Percentiles rank a stretch among this genome's conserved stretches.
Evolutionary conservation across 2,113 vertebrate species (phyloP).

Genomic region (Symphodus melops): DNA sequence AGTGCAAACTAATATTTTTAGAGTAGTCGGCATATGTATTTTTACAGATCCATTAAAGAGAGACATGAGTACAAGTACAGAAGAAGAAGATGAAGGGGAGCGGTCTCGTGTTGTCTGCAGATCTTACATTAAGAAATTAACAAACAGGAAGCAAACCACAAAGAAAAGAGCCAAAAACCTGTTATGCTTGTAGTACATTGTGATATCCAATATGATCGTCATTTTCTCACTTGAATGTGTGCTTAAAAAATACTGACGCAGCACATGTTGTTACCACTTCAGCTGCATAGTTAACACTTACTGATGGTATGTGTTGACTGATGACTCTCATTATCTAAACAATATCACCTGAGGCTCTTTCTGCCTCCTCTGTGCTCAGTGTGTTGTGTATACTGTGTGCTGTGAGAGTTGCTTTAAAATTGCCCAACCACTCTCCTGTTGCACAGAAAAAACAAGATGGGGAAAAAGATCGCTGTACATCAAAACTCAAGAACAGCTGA

Average conservation of each 20-base stretch:
- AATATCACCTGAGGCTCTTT: slow-evolving; percentile 1
- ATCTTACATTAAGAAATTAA: neutral
- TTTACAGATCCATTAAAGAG: slow-evolving; percentile 11
- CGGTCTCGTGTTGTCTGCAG: neutral
- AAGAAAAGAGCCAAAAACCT: neutral
- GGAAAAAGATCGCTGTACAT: slow-evolving; percentile 28
- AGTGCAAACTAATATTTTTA: slow-evolving; percentile 4
- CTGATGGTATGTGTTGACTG: slow-evolving; percentile 15
- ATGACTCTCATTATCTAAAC: slow-evolving; percentile 31
- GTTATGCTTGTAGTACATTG: neutral
- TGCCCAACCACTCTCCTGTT: slow-evolving; percentile 21
- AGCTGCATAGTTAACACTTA: neutral
- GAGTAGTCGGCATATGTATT: neutral
- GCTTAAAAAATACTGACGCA: neutral
- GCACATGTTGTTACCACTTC: neutral
- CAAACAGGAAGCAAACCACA: neutral
- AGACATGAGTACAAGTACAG: neutral
- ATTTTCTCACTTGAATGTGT: neutral
- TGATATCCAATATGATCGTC: neutral
- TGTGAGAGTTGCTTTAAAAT: slow-evolving; percentile 37
- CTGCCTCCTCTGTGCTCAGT: slow-evolving; percentile 1
- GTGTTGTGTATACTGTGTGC: slow-evolving; percentile 9
- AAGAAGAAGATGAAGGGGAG: neutral
- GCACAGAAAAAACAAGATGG: slow-evolving; percentile 27
- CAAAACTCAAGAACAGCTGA: slow-evolving; percentile 28